Base-by-base conservation (phyloP, 2,888 invertebrate genomes). In the Thecocarcelia acutangulata region DNA sequence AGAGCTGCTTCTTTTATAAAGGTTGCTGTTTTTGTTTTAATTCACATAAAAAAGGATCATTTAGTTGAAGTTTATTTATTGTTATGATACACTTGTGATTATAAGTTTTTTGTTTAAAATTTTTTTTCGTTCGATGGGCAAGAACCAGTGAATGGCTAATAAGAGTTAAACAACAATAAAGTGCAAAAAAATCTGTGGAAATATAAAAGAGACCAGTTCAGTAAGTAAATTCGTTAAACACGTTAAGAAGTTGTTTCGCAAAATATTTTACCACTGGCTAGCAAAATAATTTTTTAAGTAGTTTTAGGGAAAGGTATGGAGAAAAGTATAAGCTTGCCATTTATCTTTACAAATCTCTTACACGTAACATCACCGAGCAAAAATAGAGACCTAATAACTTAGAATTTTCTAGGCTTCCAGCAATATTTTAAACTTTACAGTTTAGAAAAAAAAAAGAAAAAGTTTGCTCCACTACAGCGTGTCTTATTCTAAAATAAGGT, bases 61-160 rank as follows among this genome's bases (percentile, higher is more conserved):
- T 85, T 84, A 84, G 83, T 77, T 75, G 83, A 78, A 80, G 83
- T 85, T 78, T 85, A 84, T 84, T 85, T 85, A 85, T 85, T 85
- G 83, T 81, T 83, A 84, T 84, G 83, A 83, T 85, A 80, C 83
- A 80, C 80, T 83, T 84, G 70, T 80, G 74, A 70, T 80, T 72
- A 77, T 68, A 42, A 64, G 64, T 48, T 63, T 48, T 70, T 77
- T n/a, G 44, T 44, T 54, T 33, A 19, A 33, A 15, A 12, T 52
- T 48, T 61, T 56, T 63, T 21, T 24, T 19, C n/a, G 40, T 59
- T 48, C n/a, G n/a, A 9, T 28, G 61, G 17, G 9, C n/a, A 28
- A n/a, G 24, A 24, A 5, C 12, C 21, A 40, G 46, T 48, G 9
- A 77, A 24, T 69, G 54, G 69, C 61, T 69, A 76, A 76, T 69